phyloP scores from a whole-genome alignment of 2,888 invertebrate species.

The Catocala nupta region DNA sequence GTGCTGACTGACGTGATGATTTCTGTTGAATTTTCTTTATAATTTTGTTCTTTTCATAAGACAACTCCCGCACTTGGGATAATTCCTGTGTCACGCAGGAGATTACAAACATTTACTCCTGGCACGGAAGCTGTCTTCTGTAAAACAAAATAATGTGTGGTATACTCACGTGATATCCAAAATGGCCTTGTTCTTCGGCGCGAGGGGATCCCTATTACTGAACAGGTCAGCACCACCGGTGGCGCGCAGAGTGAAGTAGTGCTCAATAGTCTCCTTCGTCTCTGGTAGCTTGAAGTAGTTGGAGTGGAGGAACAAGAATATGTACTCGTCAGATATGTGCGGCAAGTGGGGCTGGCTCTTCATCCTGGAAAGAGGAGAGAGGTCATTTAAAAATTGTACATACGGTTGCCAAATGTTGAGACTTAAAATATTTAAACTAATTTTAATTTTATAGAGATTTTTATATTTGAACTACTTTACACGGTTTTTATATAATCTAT shows the following conservation, averaged over 20 bases:
- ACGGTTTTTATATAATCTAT: too few relatives aligned
- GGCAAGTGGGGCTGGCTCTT: conserved; percentile 88
- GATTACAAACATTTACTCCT: too few relatives aligned
- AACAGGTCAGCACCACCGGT: conserved; percentile 88
- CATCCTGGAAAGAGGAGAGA: conserved; percentile 80
- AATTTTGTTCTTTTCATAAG: too few relatives aligned
- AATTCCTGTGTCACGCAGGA: too few relatives aligned
- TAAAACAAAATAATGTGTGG: background rate
- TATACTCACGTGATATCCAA: conserved; percentile 88
- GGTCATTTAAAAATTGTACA: background rate
- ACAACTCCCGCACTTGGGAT: too few relatives aligned
- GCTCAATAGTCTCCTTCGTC: conserved; percentile 82
- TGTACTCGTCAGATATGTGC: conserved; percentile 88
- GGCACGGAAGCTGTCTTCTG: too few relatives aligned
- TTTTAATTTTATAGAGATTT: too few relatives aligned
- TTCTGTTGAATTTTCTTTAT: too few relatives aligned
- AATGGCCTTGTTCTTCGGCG: conserved; percentile 83
- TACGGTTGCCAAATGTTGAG: background rate
- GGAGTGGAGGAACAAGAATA: conserved; percentile 89
- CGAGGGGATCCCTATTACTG: conserved; percentile 85
- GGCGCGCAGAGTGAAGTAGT: conserved; percentile 87
- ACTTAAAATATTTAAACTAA: too few relatives aligned
- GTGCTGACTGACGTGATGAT: too few relatives aligned
- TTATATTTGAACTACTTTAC: too few relatives aligned
- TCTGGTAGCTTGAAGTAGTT: conserved; percentile 83